phyloP scores from a whole-genome alignment of 2,113 vertebrate species.

The Bothrops jararaca region DNA sequence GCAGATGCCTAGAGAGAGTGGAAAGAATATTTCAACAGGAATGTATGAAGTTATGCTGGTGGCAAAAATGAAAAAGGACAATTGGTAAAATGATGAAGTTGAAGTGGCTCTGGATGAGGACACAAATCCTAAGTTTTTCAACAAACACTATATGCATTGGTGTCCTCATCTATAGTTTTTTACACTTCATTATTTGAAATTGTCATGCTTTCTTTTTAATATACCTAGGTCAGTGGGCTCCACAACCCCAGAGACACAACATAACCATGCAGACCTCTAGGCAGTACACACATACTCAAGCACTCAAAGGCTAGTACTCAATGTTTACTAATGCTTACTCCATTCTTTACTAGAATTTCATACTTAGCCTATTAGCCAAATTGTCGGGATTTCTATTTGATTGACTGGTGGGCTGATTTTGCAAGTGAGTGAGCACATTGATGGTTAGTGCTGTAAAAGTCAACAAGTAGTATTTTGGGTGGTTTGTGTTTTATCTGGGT shows the following conservation, averaged over 20 bases:
- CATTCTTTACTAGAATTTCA: neutral
- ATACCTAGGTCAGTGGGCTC: neutral
- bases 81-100: neutral
- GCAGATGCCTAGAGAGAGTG: neutral
- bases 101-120: neutral
- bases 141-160: neutral
- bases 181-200: neutral
- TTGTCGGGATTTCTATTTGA: neutral
- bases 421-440: neutral
- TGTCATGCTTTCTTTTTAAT: neutral
- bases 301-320: neutral
- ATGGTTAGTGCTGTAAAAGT: neutral
- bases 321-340: neutral
- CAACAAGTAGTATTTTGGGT: neutral
- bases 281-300: neutral
- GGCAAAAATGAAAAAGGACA: neutral
- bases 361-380: neutral
- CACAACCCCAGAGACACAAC: neutral
- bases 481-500: neutral
- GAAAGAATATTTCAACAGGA: neutral
- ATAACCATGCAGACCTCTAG: neutral
- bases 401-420: neutral
- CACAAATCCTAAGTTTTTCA: neutral
- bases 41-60: neutral
- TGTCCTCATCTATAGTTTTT: neutral